Evolutionary conservation across 2,888 invertebrate genomes (phyloP).

Genomic region (Drosophila aldrichi): DNA sequence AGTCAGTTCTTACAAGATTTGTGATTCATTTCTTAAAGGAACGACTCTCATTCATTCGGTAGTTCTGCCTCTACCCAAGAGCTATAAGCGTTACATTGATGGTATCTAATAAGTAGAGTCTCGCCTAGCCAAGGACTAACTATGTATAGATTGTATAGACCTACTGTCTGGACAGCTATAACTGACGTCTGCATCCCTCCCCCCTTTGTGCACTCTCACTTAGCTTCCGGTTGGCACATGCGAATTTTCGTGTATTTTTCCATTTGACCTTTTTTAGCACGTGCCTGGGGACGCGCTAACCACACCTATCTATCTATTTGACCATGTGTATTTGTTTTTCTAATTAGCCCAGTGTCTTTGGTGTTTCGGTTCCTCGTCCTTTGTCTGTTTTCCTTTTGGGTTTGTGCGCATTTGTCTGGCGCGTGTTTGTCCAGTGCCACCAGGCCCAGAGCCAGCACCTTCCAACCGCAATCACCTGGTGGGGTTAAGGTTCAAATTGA

Average conservation of each 20-base stretch:
- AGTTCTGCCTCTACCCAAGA: background rate
- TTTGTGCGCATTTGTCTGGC: constrained; percentile 54
- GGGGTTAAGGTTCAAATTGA: constrained; percentile 34
- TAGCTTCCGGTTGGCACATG: constrained; percentile 13
- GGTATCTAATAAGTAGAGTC: background rate
- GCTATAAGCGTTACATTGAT: background rate
- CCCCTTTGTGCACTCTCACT: background rate
- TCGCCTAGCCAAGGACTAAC: background rate
- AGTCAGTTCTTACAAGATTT: background rate
- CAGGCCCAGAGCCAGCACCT: background rate
- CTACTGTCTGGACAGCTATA: background rate
- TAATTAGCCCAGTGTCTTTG: constrained; percentile 39
- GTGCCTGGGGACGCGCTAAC: constrained; percentile 8
- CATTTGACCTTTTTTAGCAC: constrained; percentile 17
- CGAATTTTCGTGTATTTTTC: constrained; percentile 34
- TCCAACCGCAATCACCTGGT: background rate
- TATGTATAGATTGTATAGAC: background rate
- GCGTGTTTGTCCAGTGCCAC: constrained; percentile 34
- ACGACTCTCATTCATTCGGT: too few species aligned
- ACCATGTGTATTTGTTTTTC: constrained; percentile 3
- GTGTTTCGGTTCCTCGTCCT: background rate
- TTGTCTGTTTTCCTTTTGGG: constrained; percentile 2
- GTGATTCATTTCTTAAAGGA: background rate
- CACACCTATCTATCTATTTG: background rate
- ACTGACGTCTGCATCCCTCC: background rate